Conservation (phyloP, 2,888 invertebrate genomes). For the Argyresthia albistria region DNA sequence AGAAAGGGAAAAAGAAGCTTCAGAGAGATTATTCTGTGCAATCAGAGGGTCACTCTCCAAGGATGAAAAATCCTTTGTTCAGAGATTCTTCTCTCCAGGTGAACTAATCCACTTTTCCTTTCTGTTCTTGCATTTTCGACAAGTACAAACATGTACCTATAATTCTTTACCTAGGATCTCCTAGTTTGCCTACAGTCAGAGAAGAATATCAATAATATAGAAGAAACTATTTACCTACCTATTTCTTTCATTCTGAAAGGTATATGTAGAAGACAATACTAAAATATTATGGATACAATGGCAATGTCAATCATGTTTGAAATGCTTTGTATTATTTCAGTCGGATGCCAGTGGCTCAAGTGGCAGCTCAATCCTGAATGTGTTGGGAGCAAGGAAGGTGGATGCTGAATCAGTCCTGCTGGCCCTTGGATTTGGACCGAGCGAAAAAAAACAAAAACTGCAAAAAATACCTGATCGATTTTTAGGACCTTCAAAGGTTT, state of each 20-base stretch:
- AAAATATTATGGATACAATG: too few relatives aligned
- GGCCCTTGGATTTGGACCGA: conserved; percentile 85
- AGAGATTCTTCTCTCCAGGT: conserved; percentile 67
- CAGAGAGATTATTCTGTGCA: conserved; percentile 61
- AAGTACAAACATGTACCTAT: too few relatives aligned
- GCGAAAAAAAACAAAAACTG: conserved; percentile 76
- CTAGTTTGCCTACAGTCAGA: too few relatives aligned
- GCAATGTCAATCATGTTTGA: not conserved
- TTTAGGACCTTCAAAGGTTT: conserved; percentile 84
- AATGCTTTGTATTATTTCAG: conserved; percentile 22
- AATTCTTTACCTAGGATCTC: too few relatives aligned
- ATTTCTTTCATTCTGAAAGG: too few relatives aligned
- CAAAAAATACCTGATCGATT: conserved; percentile 87
- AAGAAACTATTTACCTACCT: too few relatives aligned
- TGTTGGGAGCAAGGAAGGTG: conserved; percentile 86
- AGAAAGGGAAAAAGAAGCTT: conserved; percentile 35
- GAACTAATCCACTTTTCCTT: too few relatives aligned
- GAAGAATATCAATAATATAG: too few relatives aligned
- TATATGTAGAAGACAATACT: too few relatives aligned
- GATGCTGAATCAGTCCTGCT: conserved; percentile 92
- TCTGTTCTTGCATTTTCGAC: too few relatives aligned
- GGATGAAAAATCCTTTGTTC: conserved; percentile 55
- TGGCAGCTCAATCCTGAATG: conserved; percentile 85
- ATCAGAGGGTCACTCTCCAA: conserved; percentile 57
- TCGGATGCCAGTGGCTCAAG: conserved; percentile 67